A percentile compares a stretch with the other conserved stretches of the same genome.
These are phyloP conservation scores for Euplagia quadripunctaria DNA, from an alignment of 2,888 invertebrate genomes.

Conservation along the genomic window DNA sequence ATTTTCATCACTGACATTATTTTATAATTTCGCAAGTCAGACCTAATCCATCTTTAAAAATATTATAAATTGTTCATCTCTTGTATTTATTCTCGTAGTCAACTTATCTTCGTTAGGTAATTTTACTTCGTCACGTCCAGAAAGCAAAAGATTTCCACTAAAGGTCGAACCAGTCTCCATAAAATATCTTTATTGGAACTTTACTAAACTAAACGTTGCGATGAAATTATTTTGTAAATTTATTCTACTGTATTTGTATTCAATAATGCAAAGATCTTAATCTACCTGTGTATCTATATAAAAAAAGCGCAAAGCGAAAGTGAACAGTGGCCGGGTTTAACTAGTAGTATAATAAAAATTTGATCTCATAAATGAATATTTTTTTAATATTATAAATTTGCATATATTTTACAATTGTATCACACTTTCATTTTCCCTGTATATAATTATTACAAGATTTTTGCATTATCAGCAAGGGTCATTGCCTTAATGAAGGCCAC, in stretches of 20 bases:
- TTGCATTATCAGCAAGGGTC: too few species aligned
- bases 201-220: background rate
- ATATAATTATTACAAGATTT: too few species aligned
- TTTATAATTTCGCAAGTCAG: too few species aligned
- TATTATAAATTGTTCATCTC: background rate
- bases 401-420: background rate
- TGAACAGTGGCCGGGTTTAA: background rate
- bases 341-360: background rate
- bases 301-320: background rate
- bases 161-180: background rate
- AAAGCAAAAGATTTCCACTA: background rate
- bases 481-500: too few species aligned
- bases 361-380: background rate
- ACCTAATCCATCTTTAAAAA: too few species aligned
- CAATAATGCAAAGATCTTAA: background rate
- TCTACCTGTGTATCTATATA: background rate
- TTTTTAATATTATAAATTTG: background rate
- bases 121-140: background rate
- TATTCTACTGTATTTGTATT: background rate
- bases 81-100: background rate
- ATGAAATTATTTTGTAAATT: background rate
- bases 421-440: background rate
- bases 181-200: background rate
- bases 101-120: background rate
- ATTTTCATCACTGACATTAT: too few species aligned